A percentile compares a stretch with the other conserved stretches of the same genome.
Conservation (phyloP, 2,888 invertebrate genomes). For the Cryptocephalus primarius region DNA sequence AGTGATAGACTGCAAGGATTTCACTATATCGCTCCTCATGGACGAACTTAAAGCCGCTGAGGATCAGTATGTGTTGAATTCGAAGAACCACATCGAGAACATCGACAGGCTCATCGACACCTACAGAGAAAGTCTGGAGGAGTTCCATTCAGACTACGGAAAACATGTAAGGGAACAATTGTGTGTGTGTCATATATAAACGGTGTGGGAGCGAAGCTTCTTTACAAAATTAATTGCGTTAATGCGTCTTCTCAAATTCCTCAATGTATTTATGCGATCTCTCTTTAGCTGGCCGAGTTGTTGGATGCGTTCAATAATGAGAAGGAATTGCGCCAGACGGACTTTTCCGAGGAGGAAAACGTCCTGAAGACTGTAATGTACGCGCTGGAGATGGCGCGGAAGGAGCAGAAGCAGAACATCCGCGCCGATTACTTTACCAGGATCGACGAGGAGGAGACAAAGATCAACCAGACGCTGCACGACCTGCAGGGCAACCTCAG, state of each 20-base stretch:
- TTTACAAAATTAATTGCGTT: no score
- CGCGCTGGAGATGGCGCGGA: slow-evolving; percentile 38
- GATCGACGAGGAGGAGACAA: slow-evolving; percentile 28
- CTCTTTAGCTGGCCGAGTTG: no score
- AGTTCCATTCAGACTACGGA: slow-evolving; percentile 26
- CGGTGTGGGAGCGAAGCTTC: no score
- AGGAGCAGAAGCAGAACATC: slow-evolving; percentile 25
- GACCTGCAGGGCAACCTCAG: slow-evolving; percentile 23
- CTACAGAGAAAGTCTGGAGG: slow-evolving; percentile 28
- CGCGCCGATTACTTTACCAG: slow-evolving; percentile 29
- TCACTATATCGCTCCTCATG: slow-evolving; percentile 33
- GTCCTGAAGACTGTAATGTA: slow-evolving; percentile 39
- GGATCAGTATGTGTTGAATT: slow-evolving; percentile 33
- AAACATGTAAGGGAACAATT: slow-evolving; percentile 16
- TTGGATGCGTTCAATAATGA: no score
- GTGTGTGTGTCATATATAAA: no score
- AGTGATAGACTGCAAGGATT: slow-evolving; percentile 38
- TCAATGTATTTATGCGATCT: no score
- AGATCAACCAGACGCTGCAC: slow-evolving; percentile 21
- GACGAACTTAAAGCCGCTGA: slow-evolving; percentile 34
- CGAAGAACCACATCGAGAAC: slow-evolving; percentile 30
- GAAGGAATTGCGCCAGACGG: no score
- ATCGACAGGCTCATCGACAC: slow-evolving; percentile 31
- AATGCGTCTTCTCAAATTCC: no score
- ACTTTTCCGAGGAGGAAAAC: slow-evolving; percentile 34